Conservation (phyloP, 2,888 invertebrate genomes). For the Harpagoxenus sublaevis region DNA sequence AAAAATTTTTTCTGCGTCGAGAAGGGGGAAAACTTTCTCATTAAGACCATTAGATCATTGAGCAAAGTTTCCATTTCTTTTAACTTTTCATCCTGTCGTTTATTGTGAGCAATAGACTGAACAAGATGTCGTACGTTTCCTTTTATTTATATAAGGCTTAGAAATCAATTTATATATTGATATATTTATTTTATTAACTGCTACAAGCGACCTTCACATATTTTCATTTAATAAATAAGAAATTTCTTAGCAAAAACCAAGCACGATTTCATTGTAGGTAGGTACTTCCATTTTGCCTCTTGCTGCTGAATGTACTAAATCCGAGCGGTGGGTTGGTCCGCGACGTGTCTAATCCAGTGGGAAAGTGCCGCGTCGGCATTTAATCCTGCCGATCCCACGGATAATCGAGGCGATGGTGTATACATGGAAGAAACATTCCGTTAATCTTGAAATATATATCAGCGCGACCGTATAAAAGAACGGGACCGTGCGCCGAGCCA, state of each 20-base stretch:
- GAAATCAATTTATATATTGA: neutral
- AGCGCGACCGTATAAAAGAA: slow-evolving; percentile 38
- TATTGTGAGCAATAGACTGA: slow-evolving; percentile 28
- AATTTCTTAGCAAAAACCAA: slow-evolving; percentile 15
- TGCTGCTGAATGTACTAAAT: slow-evolving; percentile 58
- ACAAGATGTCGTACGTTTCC: neutral
- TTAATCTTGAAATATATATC: slow-evolving; percentile 45
- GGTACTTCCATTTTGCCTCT: slow-evolving; percentile 64
- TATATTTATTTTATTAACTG: neutral
- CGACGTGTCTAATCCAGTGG: slow-evolving; percentile 73
- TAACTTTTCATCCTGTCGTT: slow-evolving; percentile 2
- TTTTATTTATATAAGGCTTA: neutral
- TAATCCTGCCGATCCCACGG: slow-evolving; percentile 63
- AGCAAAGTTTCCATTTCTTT: slow-evolving; percentile 19
- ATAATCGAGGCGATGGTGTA: slow-evolving; percentile 62
- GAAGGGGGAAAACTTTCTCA: slow-evolving; percentile 48
- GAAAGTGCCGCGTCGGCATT: slow-evolving; percentile 63
- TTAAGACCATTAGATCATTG: slow-evolving; percentile 42
- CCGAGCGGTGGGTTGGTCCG: slow-evolving; percentile 54
- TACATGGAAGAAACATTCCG: slow-evolving; percentile 57
- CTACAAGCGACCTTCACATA: neutral
- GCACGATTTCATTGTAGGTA: slow-evolving; percentile 10
- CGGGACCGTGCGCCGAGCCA: slow-evolving; percentile 1
- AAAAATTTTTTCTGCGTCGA: slow-evolving; percentile 34
- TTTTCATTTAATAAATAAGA: slow-evolving; percentile 6